These are phyloP conservation scores for Sphecodes monilicornis DNA, from an alignment of 2,888 invertebrate genomes.

Conservation along the genomic window DNA sequence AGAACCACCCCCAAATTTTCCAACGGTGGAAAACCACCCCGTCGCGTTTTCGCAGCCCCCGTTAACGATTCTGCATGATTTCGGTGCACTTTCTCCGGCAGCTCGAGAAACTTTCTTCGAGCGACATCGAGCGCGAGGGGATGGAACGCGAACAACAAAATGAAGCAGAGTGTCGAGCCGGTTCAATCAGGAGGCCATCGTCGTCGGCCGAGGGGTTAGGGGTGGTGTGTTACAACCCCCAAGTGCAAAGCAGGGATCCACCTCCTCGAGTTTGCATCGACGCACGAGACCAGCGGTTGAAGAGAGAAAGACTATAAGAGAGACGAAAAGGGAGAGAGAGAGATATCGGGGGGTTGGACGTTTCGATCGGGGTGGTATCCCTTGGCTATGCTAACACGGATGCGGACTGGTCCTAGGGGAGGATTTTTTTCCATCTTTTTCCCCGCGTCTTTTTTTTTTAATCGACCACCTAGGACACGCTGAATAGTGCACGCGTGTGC, in stretches of 20 bases:
- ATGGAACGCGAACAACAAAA: constrained; percentile 45
- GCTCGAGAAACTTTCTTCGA: constrained; percentile 26
- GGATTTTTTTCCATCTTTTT: constrained; percentile 77
- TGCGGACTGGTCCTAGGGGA: constrained; percentile 75
- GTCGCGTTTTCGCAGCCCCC: neutral
- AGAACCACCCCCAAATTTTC: neutral
- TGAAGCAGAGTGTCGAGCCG: constrained; percentile 51
- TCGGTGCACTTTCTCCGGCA: neutral
- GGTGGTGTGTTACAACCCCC: constrained; percentile 51
- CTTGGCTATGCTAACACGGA: constrained; percentile 72
- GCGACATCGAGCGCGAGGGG: constrained; percentile 23
- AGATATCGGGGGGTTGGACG: constrained; percentile 51
- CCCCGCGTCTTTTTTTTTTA: constrained; percentile 49
- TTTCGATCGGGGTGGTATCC: constrained; percentile 71
- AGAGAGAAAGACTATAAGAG: neutral
- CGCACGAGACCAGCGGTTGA: constrained; percentile 37
- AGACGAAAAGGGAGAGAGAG: neutral
- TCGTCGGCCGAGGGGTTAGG: constrained; percentile 27
- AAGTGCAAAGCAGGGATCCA: constrained; percentile 55
- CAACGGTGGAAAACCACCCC: neutral
- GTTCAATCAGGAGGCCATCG: constrained; percentile 53
- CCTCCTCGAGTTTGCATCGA: constrained; percentile 64
- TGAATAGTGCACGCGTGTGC: constrained; percentile 55
- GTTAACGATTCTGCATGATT: neutral
- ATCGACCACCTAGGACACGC: constrained; percentile 66